Evolutionary conservation across 2,797 vertebrate genomes (phyloP).

Genomic region (Sebastes oblongus): DNA sequence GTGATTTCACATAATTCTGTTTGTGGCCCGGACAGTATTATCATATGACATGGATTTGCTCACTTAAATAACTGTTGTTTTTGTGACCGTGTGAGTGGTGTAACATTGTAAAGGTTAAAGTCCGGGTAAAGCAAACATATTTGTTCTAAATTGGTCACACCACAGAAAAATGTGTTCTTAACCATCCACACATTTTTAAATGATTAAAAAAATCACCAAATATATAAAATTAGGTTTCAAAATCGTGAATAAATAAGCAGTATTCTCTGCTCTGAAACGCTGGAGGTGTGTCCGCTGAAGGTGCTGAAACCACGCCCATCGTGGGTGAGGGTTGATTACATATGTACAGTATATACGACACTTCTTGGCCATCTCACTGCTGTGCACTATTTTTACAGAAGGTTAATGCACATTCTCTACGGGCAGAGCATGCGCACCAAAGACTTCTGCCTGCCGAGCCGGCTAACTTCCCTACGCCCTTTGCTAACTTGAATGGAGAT

Average conservation of each 20-base stretch:
- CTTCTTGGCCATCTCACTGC: background rate
- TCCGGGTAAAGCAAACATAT: background rate
- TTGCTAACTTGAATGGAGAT: no score
- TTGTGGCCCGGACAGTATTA: background rate
- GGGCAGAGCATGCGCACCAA: no score
- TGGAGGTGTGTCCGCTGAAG: background rate
- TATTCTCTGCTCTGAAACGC: rapidly evolving
- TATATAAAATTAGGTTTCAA: no score
- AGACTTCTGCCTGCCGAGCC: no score
- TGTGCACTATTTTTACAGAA: background rate
- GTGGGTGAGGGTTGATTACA: background rate
- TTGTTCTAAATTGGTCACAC: background rate
- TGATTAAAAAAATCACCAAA: background rate
- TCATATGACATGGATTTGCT: background rate
- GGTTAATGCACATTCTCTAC: no score
- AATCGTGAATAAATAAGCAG: no score
- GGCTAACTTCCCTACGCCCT: background rate
- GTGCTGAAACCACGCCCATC: background rate
- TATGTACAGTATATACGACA: background rate
- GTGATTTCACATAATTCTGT: background rate
- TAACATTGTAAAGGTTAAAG: background rate
- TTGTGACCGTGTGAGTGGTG: background rate
- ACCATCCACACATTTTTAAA: background rate
- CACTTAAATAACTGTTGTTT: background rate
- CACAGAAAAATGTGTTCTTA: background rate